These are phyloP conservation scores for Gymnobelideus leadbeateri DNA, from an alignment of 2,113 vertebrate genomes.

Conservation along the genomic window DNA sequence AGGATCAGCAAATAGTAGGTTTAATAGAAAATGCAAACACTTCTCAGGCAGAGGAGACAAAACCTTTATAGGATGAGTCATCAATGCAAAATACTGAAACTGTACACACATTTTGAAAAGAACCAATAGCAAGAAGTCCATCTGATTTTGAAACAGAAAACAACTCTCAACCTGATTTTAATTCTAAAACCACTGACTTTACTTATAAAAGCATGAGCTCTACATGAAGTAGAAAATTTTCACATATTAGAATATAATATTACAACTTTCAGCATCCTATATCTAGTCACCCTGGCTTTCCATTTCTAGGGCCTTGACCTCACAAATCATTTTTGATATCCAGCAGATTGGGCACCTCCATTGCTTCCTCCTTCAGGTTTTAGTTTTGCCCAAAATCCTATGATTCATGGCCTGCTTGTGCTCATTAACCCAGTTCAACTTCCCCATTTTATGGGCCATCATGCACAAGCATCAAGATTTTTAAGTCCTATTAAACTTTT, in stretches of 20 bases:
- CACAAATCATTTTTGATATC: slow-evolving; percentile 85
- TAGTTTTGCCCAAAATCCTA: slow-evolving; percentile 86
- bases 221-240: no score
- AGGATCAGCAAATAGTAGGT: slow-evolving; percentile 75
- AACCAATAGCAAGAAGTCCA: slow-evolving; percentile 71
- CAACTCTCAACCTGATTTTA: slow-evolving; percentile 55
- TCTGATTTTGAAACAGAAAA: slow-evolving; percentile 85
- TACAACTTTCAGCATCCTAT: slow-evolving; percentile 84
- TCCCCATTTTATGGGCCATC: slow-evolving; percentile 84
- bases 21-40: slow-evolving; percentile 78
- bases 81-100: slow-evolving; percentile 86
- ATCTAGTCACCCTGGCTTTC: slow-evolving; percentile 83
- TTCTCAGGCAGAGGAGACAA: slow-evolving; percentile 79
- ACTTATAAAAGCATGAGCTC: no score
- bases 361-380: slow-evolving; percentile 87
- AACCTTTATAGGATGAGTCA: slow-evolving; percentile 75
- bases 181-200: slow-evolving; percentile 76
- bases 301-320: slow-evolving; percentile 84
- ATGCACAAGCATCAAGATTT: slow-evolving; percentile 84
- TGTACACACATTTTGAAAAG: slow-evolving; percentile 85
- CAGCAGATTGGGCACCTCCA: slow-evolving; percentile 87
- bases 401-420: slow-evolving; percentile 86
- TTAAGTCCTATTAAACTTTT: slow-evolving; percentile 85
- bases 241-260: slow-evolving; percentile 80
- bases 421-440: slow-evolving; percentile 85